These are phyloP conservation scores for Lutjanus campechanus DNA, from an alignment of 2,797 vertebrate species.

Conservation along the genomic window DNA sequence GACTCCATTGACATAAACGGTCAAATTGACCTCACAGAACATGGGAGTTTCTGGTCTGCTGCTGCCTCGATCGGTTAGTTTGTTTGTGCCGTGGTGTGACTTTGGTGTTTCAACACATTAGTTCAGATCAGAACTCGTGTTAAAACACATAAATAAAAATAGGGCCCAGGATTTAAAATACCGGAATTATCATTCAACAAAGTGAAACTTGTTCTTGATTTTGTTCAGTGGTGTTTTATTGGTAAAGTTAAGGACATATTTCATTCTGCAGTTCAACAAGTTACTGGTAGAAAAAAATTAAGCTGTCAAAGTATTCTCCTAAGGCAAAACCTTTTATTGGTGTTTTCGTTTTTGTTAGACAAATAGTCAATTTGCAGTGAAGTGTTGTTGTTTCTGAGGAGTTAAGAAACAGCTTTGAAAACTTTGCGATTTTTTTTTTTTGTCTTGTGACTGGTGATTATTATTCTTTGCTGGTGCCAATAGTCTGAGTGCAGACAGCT, in stretches of 20 bases:
- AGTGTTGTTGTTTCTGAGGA: constrained; percentile 6
- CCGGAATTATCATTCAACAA: too few relatives aligned
- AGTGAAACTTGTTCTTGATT: neutral
- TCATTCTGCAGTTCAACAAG: neutral
- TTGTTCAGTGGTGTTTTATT: neutral
- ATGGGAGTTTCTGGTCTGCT: too few relatives aligned
- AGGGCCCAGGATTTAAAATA: too few relatives aligned
- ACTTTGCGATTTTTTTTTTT: neutral
- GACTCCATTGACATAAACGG: too few relatives aligned
- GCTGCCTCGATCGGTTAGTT: too few relatives aligned
- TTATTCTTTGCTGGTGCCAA: constrained; percentile 46
- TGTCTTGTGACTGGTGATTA: constrained; percentile 31
- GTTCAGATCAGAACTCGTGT: too few relatives aligned
- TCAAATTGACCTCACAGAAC: too few relatives aligned
- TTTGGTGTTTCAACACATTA: too few relatives aligned
- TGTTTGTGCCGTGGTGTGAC: too few relatives aligned
- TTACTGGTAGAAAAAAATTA: neutral
- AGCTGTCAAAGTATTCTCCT: neutral
- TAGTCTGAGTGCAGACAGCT: constrained; percentile 37
- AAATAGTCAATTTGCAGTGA: constrained; percentile 13
- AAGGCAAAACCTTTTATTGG: neutral
- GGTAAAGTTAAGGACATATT: neutral
- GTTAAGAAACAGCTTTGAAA: neutral
- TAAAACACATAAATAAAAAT: too few relatives aligned
- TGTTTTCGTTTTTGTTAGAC: constrained; percentile 37